Conservation (phyloP, 2,888 invertebrate genomes). For the Sialis fuliginosa region DNA sequence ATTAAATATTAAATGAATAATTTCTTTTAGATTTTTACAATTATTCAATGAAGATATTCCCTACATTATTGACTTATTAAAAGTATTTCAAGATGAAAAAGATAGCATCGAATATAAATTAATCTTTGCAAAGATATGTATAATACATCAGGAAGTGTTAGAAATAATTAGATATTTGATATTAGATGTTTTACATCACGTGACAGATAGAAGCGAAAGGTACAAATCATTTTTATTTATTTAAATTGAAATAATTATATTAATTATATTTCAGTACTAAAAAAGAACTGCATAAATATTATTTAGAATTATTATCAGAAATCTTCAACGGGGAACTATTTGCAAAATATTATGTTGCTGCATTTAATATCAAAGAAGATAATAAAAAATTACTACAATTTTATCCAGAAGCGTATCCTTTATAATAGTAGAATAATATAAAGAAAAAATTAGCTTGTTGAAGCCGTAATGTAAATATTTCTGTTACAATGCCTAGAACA, state of each 20-base stretch:
- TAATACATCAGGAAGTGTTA: neutral
- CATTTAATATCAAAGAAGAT: neutral
- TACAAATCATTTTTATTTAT: neutral
- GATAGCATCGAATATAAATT: no score
- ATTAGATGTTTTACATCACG: neutral
- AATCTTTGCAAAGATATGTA: neutral
- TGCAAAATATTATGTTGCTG: neutral
- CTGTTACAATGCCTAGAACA: no score
- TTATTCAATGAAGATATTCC: neutral
- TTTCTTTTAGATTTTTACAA: neutral
- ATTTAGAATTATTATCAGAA: neutral
- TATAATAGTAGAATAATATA: no score
- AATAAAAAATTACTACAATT: neutral
- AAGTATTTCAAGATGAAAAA: neutral
- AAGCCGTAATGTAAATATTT: no score
- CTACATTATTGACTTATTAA: neutral
- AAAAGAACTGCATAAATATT: neutral
- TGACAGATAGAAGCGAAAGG: neutral
- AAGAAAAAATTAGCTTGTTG: no score
- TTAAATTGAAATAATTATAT: neutral
- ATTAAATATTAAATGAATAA: neutral
- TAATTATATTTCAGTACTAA: neutral
- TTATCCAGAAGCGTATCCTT: slow-evolving; percentile 1
- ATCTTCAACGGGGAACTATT: neutral
- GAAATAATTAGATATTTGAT: neutral